Evolutionary conservation across 2,888 invertebrate genomes (phyloP).

Genomic region (Dolichopus griseipennis): DNA sequence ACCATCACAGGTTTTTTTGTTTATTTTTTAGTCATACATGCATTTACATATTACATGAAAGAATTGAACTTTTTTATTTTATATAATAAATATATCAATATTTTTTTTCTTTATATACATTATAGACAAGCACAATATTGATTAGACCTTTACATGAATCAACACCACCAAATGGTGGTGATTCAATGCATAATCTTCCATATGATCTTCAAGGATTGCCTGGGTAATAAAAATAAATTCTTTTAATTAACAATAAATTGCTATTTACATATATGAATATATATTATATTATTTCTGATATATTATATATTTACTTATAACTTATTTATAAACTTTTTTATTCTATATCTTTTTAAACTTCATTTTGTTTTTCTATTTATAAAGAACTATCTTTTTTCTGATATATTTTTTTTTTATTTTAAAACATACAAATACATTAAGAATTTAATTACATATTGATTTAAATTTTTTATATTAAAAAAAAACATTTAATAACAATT

Average conservation of each 20-base stretch:
- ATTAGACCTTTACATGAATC: slow-evolving; percentile 41
- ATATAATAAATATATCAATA: not conserved
- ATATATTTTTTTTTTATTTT: too few relatives aligned
- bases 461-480: too few relatives aligned
- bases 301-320: not conserved
- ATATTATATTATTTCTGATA: slow-evolving; percentile 7
- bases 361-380: not conserved
- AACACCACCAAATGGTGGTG: slow-evolving; percentile 37
- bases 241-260: not conserved
- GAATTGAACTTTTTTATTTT: too few relatives aligned
- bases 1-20: slow-evolving; percentile 37
- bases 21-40: not conserved
- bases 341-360: not conserved
- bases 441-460: too few relatives aligned
- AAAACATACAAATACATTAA: too few relatives aligned
- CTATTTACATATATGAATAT: slow-evolving; percentile 9
- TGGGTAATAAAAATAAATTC: slow-evolving; percentile 24
- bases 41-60: not conserved
- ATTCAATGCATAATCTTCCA: slow-evolving; percentile 37
- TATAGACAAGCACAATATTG: slow-evolving; percentile 40
- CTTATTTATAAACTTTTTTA: not conserved
- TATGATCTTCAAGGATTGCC: slow-evolving; percentile 28
- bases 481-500: too few relatives aligned
- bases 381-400: too few relatives aligned
- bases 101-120: slow-evolving; percentile 11